Evolutionary conservation across 2,888 invertebrate genomes (phyloP), one percentile per base, ranked within the genome.

Genomic region (Hipparchia semele): DNA sequence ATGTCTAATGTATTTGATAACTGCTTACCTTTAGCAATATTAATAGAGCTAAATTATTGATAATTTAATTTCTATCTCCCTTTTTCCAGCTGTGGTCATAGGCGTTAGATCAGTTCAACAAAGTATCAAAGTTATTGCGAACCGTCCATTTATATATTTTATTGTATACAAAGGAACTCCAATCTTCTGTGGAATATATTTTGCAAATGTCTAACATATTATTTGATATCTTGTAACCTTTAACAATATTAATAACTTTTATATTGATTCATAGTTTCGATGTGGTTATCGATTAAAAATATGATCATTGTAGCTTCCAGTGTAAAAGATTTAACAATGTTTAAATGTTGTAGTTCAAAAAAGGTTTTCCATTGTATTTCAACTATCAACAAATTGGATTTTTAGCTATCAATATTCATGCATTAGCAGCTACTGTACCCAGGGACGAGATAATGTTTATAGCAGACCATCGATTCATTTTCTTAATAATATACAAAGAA

Each of bases 131-230:
- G 78, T 81, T 61, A 70, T 69, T 33, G 79, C 79, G 13, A 68
- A 80, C 56, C 78, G 74, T 62, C 76, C 77, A 9, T 80, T 75
- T 49, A 10, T 73, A 10, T 80, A 78, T 68, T 78, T 74, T 23
- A 71, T 81, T 56, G 10, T 71, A 9, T 71, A 66, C 7, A 70
- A 72, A 12, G 62, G 56, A 6, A 60, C 54, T 12, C 74, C 77
- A 6, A 12, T 81, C 6, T 81, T 82, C 60, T 73, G 77, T 74
- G 82, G 83, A 54, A 68, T 75, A 54, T 80, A 75, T 72, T 65
- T 65, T 49, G 78, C 76, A 73, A 46, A 70, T 53, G 60, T 68
- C 23, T 73, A 72, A 68, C 70, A 2, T 8, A 6, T 13, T 56
- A 56, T 13, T 13, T 13, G n/a, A 10, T 59, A 10, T 54, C 4